Evolutionary conservation across 2,888 invertebrate genomes (phyloP).

Genomic region (Meliscaeva auricollis): DNA sequence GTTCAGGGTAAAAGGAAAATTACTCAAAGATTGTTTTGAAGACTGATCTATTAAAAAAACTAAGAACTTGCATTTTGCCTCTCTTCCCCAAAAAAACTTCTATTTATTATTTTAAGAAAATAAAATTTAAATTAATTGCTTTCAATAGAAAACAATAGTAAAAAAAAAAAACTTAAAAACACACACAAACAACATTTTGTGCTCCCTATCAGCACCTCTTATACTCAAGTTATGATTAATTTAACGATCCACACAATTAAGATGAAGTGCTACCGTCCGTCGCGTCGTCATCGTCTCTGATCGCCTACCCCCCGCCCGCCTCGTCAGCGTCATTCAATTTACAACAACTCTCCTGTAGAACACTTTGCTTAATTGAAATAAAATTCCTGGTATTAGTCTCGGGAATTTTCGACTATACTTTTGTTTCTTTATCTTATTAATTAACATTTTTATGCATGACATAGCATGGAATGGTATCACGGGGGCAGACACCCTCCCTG

Average conservation of each 20-base stretch:
- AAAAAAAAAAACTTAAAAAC: conserved; percentile 29
- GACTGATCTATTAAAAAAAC: too few relatives aligned
- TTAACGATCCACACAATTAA: conserved; percentile 66
- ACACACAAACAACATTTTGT: conserved; percentile 13
- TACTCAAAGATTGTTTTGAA: too few relatives aligned
- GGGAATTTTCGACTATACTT: conserved; percentile 48
- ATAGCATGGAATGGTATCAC: conserved; percentile 55
- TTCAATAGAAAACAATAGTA: conserved; percentile 50
- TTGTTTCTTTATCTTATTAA: conserved; percentile 66
- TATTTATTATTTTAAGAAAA: conserved; percentile 8
- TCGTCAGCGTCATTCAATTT: background rate
- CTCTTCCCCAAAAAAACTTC: background rate
- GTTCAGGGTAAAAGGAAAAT: too few relatives aligned
- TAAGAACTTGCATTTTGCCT: too few relatives aligned
- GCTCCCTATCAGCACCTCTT: conserved; percentile 68
- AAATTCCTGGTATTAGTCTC: conserved; percentile 69
- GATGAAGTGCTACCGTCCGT: conserved; percentile 47
- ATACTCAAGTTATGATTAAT: conserved; percentile 70
- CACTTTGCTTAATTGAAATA: conserved; percentile 68
- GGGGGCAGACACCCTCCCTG: conserved; percentile 57
- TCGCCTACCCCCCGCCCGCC: too few relatives aligned
- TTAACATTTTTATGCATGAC: conserved; percentile 74
- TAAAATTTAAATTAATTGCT: conserved; percentile 49
- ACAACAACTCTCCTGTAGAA: conserved; percentile 21
- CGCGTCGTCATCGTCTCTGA: too few relatives aligned